phyloP scores from a whole-genome alignment of 2,113 vertebrate species.

The Anolis sagrei region DNA sequence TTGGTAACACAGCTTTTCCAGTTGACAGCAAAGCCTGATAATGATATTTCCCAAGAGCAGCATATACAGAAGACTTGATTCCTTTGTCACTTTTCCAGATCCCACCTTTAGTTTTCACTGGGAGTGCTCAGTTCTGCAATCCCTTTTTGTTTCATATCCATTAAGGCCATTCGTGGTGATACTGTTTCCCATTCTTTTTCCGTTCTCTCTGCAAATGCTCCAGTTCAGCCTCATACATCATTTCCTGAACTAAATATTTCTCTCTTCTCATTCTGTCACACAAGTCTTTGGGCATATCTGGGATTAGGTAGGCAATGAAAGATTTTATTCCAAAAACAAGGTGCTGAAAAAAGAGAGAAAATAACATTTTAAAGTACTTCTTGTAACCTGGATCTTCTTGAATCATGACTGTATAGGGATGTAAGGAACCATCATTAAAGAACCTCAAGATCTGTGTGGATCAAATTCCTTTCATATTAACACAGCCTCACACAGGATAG shows the following conservation, averaged over 20 bases:
- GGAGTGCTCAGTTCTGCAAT: slow-evolving; percentile 3
- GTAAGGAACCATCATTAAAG: neutral
- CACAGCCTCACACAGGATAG: neutral
- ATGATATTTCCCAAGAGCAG: slow-evolving; percentile 47
- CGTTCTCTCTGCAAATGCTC: slow-evolving; percentile 94
- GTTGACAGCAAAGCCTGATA: slow-evolving; percentile 35
- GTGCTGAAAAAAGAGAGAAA: slow-evolving; percentile 73
- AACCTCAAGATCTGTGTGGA: neutral
- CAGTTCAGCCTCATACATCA: slow-evolving; percentile 91
- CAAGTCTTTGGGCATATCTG: slow-evolving; percentile 84
- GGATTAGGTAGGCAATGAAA: slow-evolving; percentile 87
- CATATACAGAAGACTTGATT: neutral
- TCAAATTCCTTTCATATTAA: neutral
- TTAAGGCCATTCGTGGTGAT: slow-evolving; percentile 99
- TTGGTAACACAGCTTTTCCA: slow-evolving; percentile 33
- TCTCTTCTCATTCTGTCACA: slow-evolving; percentile 85
- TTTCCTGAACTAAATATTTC: slow-evolving; percentile 86
- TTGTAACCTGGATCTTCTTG: neutral
- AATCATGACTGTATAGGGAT: neutral
- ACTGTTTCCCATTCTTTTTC: slow-evolving; percentile 93
- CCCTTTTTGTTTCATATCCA: slow-evolving; percentile 12
- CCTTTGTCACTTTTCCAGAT: slow-evolving; percentile 3
- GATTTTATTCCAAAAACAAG: slow-evolving; percentile 87
- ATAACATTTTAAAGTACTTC: neutral
- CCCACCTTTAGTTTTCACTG: slow-evolving; percentile 14